Evolutionary conservation across 2,113 vertebrate genomes (phyloP), one percentile per base, ranked within the genome.

Genomic region (Talpa occidentalis): DNA sequence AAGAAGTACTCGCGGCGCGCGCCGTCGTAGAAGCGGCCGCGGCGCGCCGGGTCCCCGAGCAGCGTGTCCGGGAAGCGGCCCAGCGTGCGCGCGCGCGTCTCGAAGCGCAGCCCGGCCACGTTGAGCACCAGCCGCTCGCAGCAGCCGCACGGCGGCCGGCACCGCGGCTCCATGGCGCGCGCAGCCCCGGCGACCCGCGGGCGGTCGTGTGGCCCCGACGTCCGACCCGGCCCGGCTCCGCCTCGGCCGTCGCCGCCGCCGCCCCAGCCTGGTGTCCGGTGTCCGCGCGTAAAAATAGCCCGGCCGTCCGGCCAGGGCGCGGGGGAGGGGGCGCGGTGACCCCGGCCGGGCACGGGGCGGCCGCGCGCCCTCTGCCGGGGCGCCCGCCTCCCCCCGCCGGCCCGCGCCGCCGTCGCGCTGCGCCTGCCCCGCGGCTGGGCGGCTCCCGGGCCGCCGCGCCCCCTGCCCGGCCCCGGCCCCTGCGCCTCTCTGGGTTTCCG

Each of bases 111-210:
- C 78, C 99, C 99, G 1, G 99, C 99, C 97, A 99, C 99, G 97
- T 99, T 99, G 98, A 99, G 99, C 97, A 99, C 98, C 97, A 99
- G 98, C 67, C 99, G 98, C 98, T 99, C 99, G 98, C 99, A 99
- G 97, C 98, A 98, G 95, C 97, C 95, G 83, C 93, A 95, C 59
- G 96, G 97, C 94, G 95, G 95, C 94, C 90, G 82, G 60, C 95
- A 94, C 80, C 93, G 88, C 28, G 96, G 94, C 96, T 97, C 97
- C 97, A 97, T 97, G 96, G 96, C 80, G 86, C 90, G 76, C 90
- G 88, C 92, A 81, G 95, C 80, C 92, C 83, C 28, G 40, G 94
- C 67, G 73, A 89, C 78, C 96, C 86, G 82, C 95, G 88, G 87
- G 77, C 93, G 73, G 89, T 85, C 95, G 89, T 96, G 94, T 96